phyloP scores from a whole-genome alignment of 2,888 invertebrate genomes.

The Anagyrus pseudococci region DNA sequence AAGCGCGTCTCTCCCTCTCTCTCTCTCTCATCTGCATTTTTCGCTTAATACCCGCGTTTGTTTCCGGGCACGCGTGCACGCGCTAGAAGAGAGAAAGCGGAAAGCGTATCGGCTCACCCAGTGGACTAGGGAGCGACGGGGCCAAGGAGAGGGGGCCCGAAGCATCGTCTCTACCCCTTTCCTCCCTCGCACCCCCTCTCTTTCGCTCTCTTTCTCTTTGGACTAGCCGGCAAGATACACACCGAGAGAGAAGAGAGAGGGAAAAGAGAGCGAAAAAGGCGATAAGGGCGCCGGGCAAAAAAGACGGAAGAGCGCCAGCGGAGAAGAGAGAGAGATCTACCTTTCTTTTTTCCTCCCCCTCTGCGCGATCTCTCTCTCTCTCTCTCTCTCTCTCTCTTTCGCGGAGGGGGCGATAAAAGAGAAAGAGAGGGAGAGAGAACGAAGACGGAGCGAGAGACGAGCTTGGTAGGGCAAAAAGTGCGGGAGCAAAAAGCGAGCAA shows the following conservation, averaged over 20 bases:
- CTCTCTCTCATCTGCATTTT: constrained; percentile 54
- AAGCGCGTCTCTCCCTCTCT: too few species aligned
- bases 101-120: not conserved
- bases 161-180: too few species aligned
- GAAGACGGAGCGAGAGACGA: too few species aligned
- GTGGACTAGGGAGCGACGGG: too few species aligned
- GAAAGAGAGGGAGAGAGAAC: too few species aligned
- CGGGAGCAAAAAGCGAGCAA: too few species aligned
- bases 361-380: constrained; percentile 42
- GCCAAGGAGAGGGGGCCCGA: too few species aligned
- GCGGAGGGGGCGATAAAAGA: too few species aligned
- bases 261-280: not conserved
- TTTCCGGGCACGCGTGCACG: constrained; percentile 15
- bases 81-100: constrained; percentile 5
- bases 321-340: constrained; percentile 40
- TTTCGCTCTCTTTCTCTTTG: not conserved
- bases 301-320: not conserved
- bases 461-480: too few species aligned
- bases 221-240: not conserved
- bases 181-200: not conserved
- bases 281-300: constrained; percentile 17
- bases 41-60: constrained; percentile 35
- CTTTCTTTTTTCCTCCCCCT: constrained; percentile 40
- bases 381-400: too few species aligned
- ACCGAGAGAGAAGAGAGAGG: not conserved